phyloP scores from a whole-genome alignment of 2,113 vertebrate species.

The Azemiops feae region DNA sequence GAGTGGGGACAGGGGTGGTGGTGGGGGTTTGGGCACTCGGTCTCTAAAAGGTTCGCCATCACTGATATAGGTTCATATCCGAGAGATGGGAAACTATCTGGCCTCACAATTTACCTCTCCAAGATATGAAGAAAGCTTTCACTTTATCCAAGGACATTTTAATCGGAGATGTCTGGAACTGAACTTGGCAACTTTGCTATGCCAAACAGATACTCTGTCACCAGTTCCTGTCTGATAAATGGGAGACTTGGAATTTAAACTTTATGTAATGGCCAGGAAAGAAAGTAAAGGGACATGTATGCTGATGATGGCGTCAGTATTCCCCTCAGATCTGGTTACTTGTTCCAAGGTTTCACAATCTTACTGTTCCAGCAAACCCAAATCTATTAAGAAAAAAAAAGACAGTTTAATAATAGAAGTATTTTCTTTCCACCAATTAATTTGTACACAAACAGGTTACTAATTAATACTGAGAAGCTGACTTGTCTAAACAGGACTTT shows the following conservation, averaged over 20 bases:
- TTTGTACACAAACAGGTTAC: neutral
- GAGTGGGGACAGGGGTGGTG: too few species aligned
- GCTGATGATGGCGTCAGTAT: neutral
- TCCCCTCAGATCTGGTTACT: neutral
- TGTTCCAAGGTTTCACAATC: neutral
- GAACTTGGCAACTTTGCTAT: neutral
- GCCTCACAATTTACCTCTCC: neutral
- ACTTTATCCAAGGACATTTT: neutral
- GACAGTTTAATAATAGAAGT: neutral
- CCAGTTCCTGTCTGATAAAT: neutral
- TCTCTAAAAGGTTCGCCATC: too few species aligned
- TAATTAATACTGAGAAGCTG: neutral
- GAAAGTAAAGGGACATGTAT: neutral
- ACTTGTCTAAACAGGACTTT: neutral
- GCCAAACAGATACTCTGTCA: neutral
- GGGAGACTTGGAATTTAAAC: neutral
- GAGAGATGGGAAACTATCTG: neutral
- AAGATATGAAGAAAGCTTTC: neutral
- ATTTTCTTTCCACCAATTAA: neutral
- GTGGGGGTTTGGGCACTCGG: too few species aligned
- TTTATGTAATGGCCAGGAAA: neutral
- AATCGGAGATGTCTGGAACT: neutral
- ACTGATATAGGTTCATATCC: too few species aligned
- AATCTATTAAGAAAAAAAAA: neutral
- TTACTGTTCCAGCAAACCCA: neutral